Evolutionary conservation across 23 tunicate species (phyloP), one percentile per base, ranked within the genome.

Genomic region (Phallusia fumigata): DNA sequence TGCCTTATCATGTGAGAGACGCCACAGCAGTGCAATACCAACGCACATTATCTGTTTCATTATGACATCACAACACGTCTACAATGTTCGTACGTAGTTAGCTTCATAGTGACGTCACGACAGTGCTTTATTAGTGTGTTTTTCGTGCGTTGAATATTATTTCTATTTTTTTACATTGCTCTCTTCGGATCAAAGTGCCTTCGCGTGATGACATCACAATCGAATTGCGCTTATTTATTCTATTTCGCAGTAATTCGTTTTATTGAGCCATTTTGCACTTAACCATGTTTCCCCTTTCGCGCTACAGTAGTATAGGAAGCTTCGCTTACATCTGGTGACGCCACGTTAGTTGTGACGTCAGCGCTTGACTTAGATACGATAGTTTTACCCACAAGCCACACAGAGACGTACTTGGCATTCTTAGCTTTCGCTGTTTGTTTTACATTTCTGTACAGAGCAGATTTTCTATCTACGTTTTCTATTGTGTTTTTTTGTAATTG

Each of bases 61-160:
- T 21, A 58, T 58, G 69, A 58, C 69, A 58, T 58, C 69, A 58
- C 69, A 58, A n/a, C 69, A 21, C 47, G 47, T 40, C 47, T 40
- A 40, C 47, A 21, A 6, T 58, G 69, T 21, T 24, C 16, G 3
- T 58, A 21, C 69, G 26, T 58, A 58, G 69, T 58, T 58, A 58
- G 69, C 69, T 22, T 8, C 47, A 40, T 58, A 58, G 69, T 58
- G 69, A 58, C 69, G 69, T 58, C 16, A 58, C 69, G 16, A 58
- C 26, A 1, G 1, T 58, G 26, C 28, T 40, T 40, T n/a, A n/a
- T 40, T 40, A 40, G 47, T 40, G 10, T 40, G 5, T 40, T 40
- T 40, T 40, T 40, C 10, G 47, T 10, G 47, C 47, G 47, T 58
- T 58, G 69, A 21, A 22, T 6, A 58, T 58, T 21, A 22, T 13